Evolutionary conservation across 1,140 invertebrate genomes (phyloP).

Genomic region (Eufriesea mexicana): DNA sequence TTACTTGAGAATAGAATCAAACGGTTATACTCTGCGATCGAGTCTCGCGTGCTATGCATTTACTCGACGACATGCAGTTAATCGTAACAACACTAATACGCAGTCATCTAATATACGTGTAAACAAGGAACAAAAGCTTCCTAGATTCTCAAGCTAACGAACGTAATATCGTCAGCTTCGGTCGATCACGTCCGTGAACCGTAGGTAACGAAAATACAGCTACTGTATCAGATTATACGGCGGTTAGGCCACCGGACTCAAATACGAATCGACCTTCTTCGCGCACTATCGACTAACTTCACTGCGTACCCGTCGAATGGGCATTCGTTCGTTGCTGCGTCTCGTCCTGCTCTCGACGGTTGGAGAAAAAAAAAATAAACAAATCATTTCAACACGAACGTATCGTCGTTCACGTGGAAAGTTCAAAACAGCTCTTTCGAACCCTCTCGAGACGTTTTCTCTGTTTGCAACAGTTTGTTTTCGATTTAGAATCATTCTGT

Average conservation of each 20-base stretch:
- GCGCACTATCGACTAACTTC: constrained; percentile 14
- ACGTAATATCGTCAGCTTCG: constrained; percentile 24
- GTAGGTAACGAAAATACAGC: constrained; percentile 33
- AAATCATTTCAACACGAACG: neutral
- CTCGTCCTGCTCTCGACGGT: constrained; percentile 26
- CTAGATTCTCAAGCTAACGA: constrained; percentile 49
- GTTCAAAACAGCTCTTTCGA: neutral
- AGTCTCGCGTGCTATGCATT: constrained; percentile 65
- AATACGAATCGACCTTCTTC: constrained; percentile 23
- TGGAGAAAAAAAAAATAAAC: constrained; percentile 12
- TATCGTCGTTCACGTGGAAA: neutral
- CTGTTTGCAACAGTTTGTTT: neutral
- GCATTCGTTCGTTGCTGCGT: constrained; percentile 33
- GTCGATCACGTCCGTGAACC: constrained; percentile 13
- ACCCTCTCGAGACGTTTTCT: neutral
- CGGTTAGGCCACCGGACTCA: constrained; percentile 25
- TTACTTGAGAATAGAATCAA: constrained; percentile 49
- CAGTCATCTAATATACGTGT: constrained; percentile 63
- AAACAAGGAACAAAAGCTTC: constrained; percentile 61
- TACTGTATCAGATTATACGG: constrained; percentile 16
- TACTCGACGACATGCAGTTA: constrained; percentile 64
- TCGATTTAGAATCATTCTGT: constrained; percentile 13
- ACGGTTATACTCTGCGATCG: constrained; percentile 53
- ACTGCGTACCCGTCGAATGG: constrained; percentile 53
- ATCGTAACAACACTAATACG: constrained; percentile 62